Evolutionary conservation across 30 jellyfish, hydroid and myxozoan species (phyloP).

Genomic region (Morbakka virulenta): DNA sequence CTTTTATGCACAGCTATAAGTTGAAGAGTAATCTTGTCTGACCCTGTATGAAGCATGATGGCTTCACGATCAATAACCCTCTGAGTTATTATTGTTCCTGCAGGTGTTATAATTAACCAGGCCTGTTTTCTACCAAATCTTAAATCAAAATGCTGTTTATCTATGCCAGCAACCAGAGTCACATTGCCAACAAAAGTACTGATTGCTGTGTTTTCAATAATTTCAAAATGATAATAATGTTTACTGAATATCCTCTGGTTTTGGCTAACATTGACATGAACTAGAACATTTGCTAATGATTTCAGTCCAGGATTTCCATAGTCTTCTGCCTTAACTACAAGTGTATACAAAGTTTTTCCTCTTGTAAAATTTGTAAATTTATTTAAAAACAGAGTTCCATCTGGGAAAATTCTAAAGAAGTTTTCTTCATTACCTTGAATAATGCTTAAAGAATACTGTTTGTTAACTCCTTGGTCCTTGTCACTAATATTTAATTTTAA

Average conservation of each 20-base stretch:
- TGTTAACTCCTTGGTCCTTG: slow-evolving; percentile 38
- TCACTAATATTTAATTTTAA: slow-evolving; percentile 21
- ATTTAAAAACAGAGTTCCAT: slow-evolving; percentile 62
- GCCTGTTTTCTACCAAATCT: not conserved
- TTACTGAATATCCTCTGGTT: slow-evolving; percentile 5
- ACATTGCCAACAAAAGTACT: slow-evolving; percentile 21
- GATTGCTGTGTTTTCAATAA: slow-evolving; percentile 26
- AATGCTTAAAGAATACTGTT: slow-evolving; percentile 23
- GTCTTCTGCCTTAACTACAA: slow-evolving; percentile 31
- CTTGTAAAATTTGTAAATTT: not conserved
- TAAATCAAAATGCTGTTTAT: not conserved
- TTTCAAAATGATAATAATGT: not conserved
- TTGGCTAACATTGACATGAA: slow-evolving; percentile 18
- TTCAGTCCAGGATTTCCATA: slow-evolving; percentile 27
- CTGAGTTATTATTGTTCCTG: slow-evolving; percentile 50
- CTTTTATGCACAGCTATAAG: slow-evolving; percentile 23
- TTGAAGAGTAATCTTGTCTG: slow-evolving; percentile 1
- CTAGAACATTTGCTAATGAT: slow-evolving; percentile 1
- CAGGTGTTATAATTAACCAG: not conserved
- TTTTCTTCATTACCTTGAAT: slow-evolving; percentile 42
- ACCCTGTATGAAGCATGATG: slow-evolving; percentile 25
- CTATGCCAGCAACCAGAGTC: not conserved
- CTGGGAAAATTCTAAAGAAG: slow-evolving; percentile 59
- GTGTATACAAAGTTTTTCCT: not conserved
- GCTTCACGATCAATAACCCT: slow-evolving; percentile 40